Evolutionary conservation across 2,797 vertebrate species (phyloP), one percentile per base, ranked within the genome.

Genomic region (Phrynocephalus guinanensis): DNA sequence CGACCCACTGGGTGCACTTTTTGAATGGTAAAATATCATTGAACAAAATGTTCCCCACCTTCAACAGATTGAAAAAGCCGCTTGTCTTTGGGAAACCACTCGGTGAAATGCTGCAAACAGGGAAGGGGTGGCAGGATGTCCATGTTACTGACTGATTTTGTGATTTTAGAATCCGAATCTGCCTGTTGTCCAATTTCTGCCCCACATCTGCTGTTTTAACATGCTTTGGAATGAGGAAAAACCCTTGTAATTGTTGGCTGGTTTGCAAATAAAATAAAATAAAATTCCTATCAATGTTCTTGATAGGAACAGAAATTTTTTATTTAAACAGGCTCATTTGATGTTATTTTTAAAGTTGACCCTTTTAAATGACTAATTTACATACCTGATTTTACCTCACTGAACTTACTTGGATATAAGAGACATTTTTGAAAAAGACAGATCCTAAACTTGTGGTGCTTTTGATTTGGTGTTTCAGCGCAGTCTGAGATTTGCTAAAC

Each of bases 201-300:
- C 6, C 48, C 26, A 76, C 16, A 50, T 38, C 20, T 79, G 63
- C 30, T 44, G 30, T 24, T 48, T 86, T 10, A 77, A 77, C 28
- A 48, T 28, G 3, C 16, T 3, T 52, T 48, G 16, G 60, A 63
- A 63, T 28, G 10, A 71, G 52, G 8, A 9, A 87, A 87, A 76
- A 44, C 33, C 50, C 56, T 28, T 28, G 71, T 52, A 70, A 7
- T 4, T 56, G 76, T 76, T 6, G 22, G 10, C 56, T 81, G 33
- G 67, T 33, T n/a, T 0, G 3, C 0, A 0, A 28, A 82, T 44
- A 44, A 44, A 44, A 44, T 44, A 44, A 44, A 44, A 44, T 44
- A 44, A 44, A 44, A 44, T 44, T 44, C 38, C 38, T 44, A 44
- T 44, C 33, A 2, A 30, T 60, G 26, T 44, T 28, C 79, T 56